phyloP scores from a whole-genome alignment of 2,113 vertebrate species.

The Paradoxurus hermaphroditus region DNA sequence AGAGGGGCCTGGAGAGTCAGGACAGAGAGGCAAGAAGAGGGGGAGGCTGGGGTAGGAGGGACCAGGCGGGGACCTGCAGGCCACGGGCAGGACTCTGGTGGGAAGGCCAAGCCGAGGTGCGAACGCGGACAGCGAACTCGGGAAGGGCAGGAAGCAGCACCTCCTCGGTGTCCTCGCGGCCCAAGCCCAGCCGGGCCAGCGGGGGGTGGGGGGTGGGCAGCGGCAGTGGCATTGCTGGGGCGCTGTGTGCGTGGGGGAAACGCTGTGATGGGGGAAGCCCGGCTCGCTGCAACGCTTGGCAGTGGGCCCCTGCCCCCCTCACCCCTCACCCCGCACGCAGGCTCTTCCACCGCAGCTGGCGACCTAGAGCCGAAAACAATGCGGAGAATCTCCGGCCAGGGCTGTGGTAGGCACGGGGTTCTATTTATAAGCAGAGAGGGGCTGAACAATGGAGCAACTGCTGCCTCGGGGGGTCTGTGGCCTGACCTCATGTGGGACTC shows the following conservation, averaged over 20 bases:
- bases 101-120: not conserved
- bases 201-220: no score
- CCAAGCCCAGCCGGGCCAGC: no score
- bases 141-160: not conserved
- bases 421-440: slow-evolving; percentile 68
- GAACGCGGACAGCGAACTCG: not conserved
- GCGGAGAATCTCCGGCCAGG: slow-evolving; percentile 44
- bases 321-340: no score
- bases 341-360: not conserved
- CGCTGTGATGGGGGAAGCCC: rapidly evolving
- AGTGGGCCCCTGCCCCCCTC: not conserved
- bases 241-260: not conserved
- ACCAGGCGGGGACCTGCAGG: not conserved
- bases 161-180: not conserved
- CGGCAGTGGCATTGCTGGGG: no score
- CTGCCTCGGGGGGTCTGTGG: not conserved
- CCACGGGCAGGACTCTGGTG: rapidly evolving
- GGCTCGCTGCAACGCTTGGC: rapidly evolving
- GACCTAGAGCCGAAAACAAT: not conserved
- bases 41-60: rapidly evolving
- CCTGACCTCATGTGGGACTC: not conserved
- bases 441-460: not conserved
- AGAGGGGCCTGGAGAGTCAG: not conserved
- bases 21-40: rapidly evolving
- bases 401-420: not conserved